Conservation (phyloP, 2,888 invertebrate genomes). For the Cephus sareptanus region DNA sequence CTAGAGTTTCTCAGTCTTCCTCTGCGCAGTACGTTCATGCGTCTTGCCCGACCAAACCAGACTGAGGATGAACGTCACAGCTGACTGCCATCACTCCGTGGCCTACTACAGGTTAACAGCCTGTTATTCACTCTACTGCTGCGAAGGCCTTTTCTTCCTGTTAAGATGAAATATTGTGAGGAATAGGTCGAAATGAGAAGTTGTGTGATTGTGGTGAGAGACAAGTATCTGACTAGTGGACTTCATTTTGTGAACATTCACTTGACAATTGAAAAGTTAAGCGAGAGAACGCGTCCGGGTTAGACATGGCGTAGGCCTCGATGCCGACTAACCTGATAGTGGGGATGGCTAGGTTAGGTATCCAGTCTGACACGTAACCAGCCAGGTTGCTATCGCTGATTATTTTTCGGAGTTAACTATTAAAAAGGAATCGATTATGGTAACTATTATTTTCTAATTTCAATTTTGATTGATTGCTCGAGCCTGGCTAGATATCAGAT, state of each 20-base stretch:
- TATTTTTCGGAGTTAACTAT: neutral
- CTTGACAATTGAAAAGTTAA: neutral
- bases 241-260: neutral
- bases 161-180: neutral
- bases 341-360: neutral
- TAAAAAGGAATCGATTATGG: neutral
- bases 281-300: neutral
- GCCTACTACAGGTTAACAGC: neutral
- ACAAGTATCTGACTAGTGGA: neutral
- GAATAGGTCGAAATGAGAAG: neutral
- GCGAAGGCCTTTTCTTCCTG: neutral
- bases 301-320: neutral
- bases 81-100: conserved; percentile 6
- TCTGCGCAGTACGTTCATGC: neutral
- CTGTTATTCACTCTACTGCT: neutral
- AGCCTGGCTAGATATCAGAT: neutral
- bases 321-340: neutral
- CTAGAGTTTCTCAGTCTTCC: neutral
- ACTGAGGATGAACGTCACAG: conserved; percentile 22
- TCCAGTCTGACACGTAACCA: neutral
- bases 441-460: neutral
- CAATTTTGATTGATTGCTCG: neutral
- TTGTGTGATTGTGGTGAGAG: neutral
- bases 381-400: neutral
- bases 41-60: neutral